Base-by-base conservation (phyloP, 2,888 invertebrate genomes). In the Choreutis nemorana region DNA sequence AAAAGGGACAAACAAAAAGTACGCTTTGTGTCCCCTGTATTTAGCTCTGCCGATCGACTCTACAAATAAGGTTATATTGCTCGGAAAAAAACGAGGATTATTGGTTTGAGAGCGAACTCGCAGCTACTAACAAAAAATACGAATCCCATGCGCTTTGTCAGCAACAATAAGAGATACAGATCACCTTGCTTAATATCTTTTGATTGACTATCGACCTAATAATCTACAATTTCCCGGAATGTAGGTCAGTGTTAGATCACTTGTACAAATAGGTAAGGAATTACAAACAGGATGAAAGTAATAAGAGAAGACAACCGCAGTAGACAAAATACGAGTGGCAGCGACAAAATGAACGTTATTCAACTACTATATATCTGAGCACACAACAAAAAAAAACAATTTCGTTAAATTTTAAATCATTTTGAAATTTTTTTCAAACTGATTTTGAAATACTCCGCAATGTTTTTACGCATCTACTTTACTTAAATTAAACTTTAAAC, bases 1-100 rank as follows among this genome's bases (percentile, higher is more conserved):
- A 70, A 61, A 62, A 55, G 62, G 52, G 49, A 50, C 48, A 37
- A 53, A 55, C 61, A 75, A 73, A 77, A 75, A 72, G 56, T 50
- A 40, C 42, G 50, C 48, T 57, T 59, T 63, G 54, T 60, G 62
- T 64, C 65, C 68, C 64, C 63, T 75, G 55, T 68, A 64, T 66
- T 70, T 71, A 72, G 56, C 48, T 44, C 54, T 55, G 62, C 66
- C 66, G 70, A 70, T 64, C 52, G 51, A 53, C 48, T 62, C 59
- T 49, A 60, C 64, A 72, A 72, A 71, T 66, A 71, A 68, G 64
- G 62, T 67, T 71, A 67, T 59, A 68, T 68, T 55, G 61, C 42
- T 59, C 42, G 65, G 60, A 71, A 67, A 68, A 60, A 26, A 70
- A 63, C 44, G 33, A 37, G 57, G 62, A 64, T 67, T 70, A 70